Evolutionary conservation across 1,140 invertebrate genomes (phyloP).

Genomic region (Eurosta solidaginis): DNA sequence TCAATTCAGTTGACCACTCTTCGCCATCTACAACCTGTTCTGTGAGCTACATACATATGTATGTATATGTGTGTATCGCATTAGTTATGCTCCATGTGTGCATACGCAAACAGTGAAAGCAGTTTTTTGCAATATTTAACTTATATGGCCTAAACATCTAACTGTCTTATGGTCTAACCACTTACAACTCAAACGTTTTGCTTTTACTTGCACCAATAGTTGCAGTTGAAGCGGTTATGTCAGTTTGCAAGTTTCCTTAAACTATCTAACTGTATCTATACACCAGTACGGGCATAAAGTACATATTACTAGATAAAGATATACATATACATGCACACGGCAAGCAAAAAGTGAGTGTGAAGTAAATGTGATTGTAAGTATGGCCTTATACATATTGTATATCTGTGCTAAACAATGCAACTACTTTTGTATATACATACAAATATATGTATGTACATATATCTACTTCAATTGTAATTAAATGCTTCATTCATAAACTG

Average conservation of each 20-base stretch:
- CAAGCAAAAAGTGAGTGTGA: not conserved
- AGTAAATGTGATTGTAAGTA: not conserved
- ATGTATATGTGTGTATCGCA: too few species aligned
- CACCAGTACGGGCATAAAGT: too few species aligned
- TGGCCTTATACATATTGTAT: too few species aligned
- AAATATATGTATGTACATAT: not conserved
- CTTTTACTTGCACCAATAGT: constrained; percentile 11
- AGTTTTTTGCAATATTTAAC: not conserved
- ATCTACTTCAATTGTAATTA: not conserved
- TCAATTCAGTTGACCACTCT: too few species aligned
- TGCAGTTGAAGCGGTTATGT: constrained; percentile 1
- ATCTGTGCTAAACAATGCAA: not conserved
- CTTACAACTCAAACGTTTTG: not conserved
- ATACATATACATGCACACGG: not conserved
- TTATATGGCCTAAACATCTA: not conserved
- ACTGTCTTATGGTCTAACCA: not conserved
- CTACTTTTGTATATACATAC: not conserved
- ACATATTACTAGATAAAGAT: not conserved
- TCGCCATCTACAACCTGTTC: too few species aligned
- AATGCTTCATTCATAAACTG: too few species aligned
- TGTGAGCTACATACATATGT: too few species aligned
- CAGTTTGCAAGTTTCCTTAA: constrained; percentile 12
- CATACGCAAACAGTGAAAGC: constrained; percentile 7
- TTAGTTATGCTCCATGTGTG: not conserved
- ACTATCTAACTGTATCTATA: too few species aligned